Evolutionary conservation across 2,113 vertebrate species (phyloP).

Genomic region (Laticauda colubrina): DNA sequence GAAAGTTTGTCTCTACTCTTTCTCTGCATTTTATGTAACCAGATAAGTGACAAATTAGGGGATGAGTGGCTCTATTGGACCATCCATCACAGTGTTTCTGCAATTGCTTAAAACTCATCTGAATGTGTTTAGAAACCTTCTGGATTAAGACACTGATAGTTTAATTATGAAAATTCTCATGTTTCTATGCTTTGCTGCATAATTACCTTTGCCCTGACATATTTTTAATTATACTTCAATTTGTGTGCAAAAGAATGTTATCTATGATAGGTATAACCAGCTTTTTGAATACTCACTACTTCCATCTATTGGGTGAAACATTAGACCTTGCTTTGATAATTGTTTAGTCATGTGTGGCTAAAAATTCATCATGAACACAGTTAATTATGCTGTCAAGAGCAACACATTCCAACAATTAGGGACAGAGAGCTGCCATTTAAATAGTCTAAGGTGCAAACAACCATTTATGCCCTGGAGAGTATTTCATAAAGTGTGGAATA

Average conservation of each 20-base stretch:
- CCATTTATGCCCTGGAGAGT: too few relatives aligned
- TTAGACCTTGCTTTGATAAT: constrained; percentile 49
- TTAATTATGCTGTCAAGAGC: constrained; percentile 53
- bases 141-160: constrained; percentile 24
- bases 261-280: constrained; percentile 58
- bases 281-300: constrained; percentile 37
- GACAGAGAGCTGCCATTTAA: constrained; percentile 34
- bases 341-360: constrained; percentile 46
- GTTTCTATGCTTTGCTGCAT: constrained; percentile 47
- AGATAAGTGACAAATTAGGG: background rate
- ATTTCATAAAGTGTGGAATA: accelerated
- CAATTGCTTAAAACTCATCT: constrained; percentile 23
- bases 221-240: constrained; percentile 69
- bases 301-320: constrained; percentile 52
- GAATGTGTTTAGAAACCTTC: constrained; percentile 30
- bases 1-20: background rate
- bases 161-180: constrained; percentile 22
- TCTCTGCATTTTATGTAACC: background rate
- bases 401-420: constrained; percentile 28
- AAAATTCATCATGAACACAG: constrained; percentile 50
- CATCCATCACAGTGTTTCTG: constrained; percentile 3
- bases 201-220: constrained; percentile 57
- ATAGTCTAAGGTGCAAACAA: background rate
- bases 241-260: constrained; percentile 62
- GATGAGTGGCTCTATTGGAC: background rate